phyloP scores from a whole-genome alignment of 2,797 vertebrate species.

The Thamnophis elegans region DNA sequence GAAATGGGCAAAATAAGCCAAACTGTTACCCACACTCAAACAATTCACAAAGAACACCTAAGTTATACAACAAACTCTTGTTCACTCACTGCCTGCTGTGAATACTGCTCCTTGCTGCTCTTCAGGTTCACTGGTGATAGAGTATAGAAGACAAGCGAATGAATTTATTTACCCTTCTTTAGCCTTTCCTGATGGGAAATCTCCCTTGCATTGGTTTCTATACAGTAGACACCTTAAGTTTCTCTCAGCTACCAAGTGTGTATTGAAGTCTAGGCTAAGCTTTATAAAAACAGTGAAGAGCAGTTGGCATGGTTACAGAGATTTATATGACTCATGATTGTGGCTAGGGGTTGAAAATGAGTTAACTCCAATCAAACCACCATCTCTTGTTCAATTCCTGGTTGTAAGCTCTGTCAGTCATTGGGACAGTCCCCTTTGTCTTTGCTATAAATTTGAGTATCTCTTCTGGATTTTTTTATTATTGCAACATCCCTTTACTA shows the following conservation, averaged over 20 bases:
- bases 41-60: constrained; percentile 20
- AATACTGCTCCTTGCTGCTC: not conserved
- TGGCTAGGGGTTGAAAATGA: not conserved
- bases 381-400: not conserved
- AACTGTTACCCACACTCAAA: constrained; percentile 27
- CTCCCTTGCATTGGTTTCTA: not conserved
- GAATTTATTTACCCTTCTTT: not conserved
- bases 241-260: not conserved
- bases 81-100: constrained; percentile 9
- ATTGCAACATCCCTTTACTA: not conserved
- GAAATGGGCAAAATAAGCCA: constrained; percentile 24
- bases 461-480: not conserved
- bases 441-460: not conserved
- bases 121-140: not conserved
- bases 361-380: not conserved
- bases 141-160: not conserved
- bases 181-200: not conserved
- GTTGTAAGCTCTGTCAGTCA: not conserved
- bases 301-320: not conserved
- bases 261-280: not conserved
- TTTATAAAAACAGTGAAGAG: not conserved
- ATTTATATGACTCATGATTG: not conserved
- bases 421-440: not conserved
- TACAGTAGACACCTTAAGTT: not conserved
- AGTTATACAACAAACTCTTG: constrained; percentile 3